Evolutionary conservation across 2,888 invertebrate genomes (phyloP), one percentile per base, ranked within the genome.

Genomic region (Phaonia tiefii): DNA sequence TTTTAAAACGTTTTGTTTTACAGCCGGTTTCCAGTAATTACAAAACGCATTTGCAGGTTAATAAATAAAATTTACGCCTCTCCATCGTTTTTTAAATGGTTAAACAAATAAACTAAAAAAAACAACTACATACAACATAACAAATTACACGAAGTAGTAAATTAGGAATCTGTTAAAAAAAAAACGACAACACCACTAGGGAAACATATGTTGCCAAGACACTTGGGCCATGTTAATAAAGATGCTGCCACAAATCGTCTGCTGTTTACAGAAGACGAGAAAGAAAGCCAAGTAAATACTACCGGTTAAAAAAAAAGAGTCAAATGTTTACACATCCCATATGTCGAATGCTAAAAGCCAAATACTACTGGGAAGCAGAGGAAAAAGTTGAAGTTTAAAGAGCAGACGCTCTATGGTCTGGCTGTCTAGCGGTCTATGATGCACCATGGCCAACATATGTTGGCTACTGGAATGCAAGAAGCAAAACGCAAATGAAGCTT

Each of bases 51-150:
- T 63, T 63, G 39, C 63, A 63, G 37, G 63, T 39, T 20, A 63
- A 63, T 63, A 63, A 63, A 63, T 63, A 42, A 63, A 63, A 17
- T 63, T 63, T 63, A 63, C 63, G 63, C 63, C 63, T 63, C 39
- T 42, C 39, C 4, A 42, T 39, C 22, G 11, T 20, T 22, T 17
- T 17, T 17, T 51, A 31, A 31, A 31, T 5, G 3, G 31, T 31
- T 31, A 5, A 31, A 31, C 31, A 31, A 31, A 3, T 5, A 31
- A 31, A 31, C 31, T 5, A 31, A 31, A 31, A 3, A 31, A 31
- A 31, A 31, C 31, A 31, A 31, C 8, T 31, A n/a, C n/a, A n/a
- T 31, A 31, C 31, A 5, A 31, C 4, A 31, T 8, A 31, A 31
- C 31, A 31, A 31, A 31, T 31, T 31, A 31, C 8, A 5, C 4